A percentile compares a stretch with the other conserved stretches of the same genome.
phyloP scores from a whole-genome alignment of 2,888 invertebrate genomes.

The Ligdia adustata region DNA sequence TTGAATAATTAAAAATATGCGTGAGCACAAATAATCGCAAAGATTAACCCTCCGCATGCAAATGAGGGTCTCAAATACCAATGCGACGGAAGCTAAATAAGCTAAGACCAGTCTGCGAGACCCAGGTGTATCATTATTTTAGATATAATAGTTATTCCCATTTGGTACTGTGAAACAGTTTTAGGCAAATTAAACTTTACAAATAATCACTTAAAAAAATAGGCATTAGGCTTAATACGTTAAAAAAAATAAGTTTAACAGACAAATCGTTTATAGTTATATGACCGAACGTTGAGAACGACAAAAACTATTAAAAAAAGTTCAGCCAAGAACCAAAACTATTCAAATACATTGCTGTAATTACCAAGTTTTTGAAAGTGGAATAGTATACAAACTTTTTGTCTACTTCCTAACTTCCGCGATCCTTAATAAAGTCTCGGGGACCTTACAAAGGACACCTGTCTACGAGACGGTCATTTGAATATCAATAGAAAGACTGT shows the following conservation, averaged over 20 bases:
- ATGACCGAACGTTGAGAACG: no score
- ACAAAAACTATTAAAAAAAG: no score
- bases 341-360: conserved; percentile 24
- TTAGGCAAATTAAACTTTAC: no score
- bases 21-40: conserved; percentile 79
- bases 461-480: conserved; percentile 68
- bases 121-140: conserved; percentile 75
- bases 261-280: no score
- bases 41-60: conserved; percentile 82
- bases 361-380: conserved; percentile 36
- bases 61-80: conserved; percentile 55
- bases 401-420: conserved; percentile 48
- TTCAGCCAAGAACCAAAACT: no score
- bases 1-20: conserved; percentile 84
- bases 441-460: conserved; percentile 68
- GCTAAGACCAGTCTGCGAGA: conserved; percentile 66
- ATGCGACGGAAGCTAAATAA: conserved; percentile 52
- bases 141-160: conserved; percentile 24
- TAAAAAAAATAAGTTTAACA: no score
- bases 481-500: conserved; percentile 67
- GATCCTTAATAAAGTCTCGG: conserved; percentile 40
- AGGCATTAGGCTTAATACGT: no score
- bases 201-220: no score
- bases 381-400: conserved; percentile 38
- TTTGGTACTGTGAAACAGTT: not conserved